Conservation (phyloP, 2,113 vertebrate genomes). For the Cervus canadensis region DNA sequence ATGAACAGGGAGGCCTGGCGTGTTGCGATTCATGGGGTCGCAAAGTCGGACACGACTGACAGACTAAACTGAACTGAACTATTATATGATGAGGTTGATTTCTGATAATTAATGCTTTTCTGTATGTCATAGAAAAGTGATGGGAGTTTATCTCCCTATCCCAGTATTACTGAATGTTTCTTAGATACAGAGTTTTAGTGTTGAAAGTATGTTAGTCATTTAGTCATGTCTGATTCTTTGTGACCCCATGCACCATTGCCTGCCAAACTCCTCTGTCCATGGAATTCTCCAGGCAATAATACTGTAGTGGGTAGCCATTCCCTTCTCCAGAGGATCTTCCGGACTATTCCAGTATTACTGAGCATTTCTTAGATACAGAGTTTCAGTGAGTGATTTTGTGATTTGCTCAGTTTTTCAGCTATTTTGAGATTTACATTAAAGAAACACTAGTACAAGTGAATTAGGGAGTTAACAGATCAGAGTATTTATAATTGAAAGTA, state of each 20-base stretch:
- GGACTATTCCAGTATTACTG: accelerated
- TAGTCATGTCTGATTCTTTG: neutral
- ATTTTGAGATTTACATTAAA: neutral
- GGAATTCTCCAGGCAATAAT: neutral
- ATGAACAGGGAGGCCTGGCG: neutral
- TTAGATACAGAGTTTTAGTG: neutral
- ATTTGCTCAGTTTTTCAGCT: neutral
- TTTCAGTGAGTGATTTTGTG: neutral
- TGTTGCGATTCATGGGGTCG: neutral
- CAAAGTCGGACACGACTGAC: neutral
- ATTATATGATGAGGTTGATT: neutral
- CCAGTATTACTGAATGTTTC: neutral
- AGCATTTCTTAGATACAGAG: neutral
- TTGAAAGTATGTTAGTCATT: neutral
- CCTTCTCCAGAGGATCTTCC: neutral
- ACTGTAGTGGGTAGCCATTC: neutral
- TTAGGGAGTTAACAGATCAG: neutral
- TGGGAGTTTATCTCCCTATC: neutral
- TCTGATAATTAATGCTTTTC: neutral
- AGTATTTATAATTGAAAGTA: neutral
- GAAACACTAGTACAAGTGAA: neutral
- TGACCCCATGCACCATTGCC: neutral
- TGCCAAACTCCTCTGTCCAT: neutral
- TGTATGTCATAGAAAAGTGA: neutral
- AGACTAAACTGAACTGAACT: neutral